Evolutionary conservation across 2,113 vertebrate species (phyloP).

Genomic region (Ramphastos sulfuratus): DNA sequence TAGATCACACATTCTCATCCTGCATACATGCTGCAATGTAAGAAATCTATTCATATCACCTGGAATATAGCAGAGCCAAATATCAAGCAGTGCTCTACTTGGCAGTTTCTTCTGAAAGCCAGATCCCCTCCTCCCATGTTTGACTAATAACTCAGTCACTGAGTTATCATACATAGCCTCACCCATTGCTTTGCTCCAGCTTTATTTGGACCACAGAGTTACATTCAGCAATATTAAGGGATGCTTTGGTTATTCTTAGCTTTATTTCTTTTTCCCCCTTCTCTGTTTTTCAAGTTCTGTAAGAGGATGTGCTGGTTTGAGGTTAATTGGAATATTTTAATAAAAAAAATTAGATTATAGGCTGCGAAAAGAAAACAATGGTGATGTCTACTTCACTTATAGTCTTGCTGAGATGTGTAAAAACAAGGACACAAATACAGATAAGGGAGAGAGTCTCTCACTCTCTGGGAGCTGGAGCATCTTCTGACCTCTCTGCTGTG

Average conservation of each 20-base stretch:
- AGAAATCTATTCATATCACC: slow-evolving; percentile 22
- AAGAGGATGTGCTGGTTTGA: not conserved
- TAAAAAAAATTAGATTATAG: too few relatives aligned
- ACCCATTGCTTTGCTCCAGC: not conserved
- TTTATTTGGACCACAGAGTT: not conserved
- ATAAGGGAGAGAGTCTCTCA: too few relatives aligned
- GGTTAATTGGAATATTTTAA: too few relatives aligned
- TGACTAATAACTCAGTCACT: not conserved
- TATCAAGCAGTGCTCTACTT: not conserved
- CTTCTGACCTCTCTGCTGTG: too few relatives aligned
- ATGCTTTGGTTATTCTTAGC: not conserved
- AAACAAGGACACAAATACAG: too few relatives aligned
- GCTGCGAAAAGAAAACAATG: too few relatives aligned
- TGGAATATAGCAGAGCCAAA: slow-evolving; percentile 1
- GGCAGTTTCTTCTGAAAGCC: not conserved
- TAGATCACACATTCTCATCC: slow-evolving; percentile 16
- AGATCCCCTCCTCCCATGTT: not conserved
- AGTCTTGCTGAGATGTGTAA: too few relatives aligned
- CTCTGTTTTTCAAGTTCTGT: not conserved
- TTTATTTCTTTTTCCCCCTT: not conserved
- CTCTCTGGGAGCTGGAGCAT: too few relatives aligned
- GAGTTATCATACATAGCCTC: not conserved
- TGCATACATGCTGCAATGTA: slow-evolving; percentile 4
- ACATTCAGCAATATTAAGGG: not conserved
- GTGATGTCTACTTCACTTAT: too few relatives aligned